These are phyloP conservation scores for Acropora yongei DNA, from an alignment of 64 coral and sea anemone species.

Conservation along the genomic window DNA sequence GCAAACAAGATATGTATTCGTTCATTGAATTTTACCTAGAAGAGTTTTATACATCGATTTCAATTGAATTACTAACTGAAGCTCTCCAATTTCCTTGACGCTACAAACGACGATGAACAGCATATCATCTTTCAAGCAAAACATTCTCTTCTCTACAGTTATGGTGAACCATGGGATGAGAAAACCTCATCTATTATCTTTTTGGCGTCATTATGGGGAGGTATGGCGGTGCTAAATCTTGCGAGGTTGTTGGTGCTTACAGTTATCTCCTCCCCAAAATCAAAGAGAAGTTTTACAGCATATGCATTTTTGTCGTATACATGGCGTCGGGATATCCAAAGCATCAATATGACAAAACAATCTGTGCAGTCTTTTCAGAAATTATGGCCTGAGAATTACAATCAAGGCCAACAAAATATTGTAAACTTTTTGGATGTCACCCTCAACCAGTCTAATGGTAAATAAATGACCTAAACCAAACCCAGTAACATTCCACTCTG, in stretches of 20 bases:
- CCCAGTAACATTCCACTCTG: too few relatives aligned
- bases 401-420: constrained; percentile 47
- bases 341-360: constrained; percentile 8
- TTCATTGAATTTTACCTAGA: constrained; percentile 1
- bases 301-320: constrained; percentile 40
- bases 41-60: constrained; percentile 5
- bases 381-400: constrained; percentile 20
- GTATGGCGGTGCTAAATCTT: constrained; percentile 21
- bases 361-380: constrained; percentile 37
- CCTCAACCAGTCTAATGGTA: background rate
- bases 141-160: constrained; percentile 20
- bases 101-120: background rate
- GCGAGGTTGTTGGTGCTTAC: constrained; percentile 1
- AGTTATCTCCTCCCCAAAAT: background rate
- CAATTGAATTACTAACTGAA: background rate
- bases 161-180: constrained; percentile 44
- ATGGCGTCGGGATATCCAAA: constrained; percentile 32
- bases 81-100: background rate
- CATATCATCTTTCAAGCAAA: background rate
- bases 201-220: background rate
- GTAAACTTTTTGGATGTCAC: constrained; percentile 49
- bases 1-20: background rate
- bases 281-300: background rate
- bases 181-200: constrained; percentile 35
- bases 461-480: background rate